Evolutionary conservation across 2,113 vertebrate species (phyloP), one percentile per base, ranked within the genome.

Genomic region (Erinaceus europaeus): DNA sequence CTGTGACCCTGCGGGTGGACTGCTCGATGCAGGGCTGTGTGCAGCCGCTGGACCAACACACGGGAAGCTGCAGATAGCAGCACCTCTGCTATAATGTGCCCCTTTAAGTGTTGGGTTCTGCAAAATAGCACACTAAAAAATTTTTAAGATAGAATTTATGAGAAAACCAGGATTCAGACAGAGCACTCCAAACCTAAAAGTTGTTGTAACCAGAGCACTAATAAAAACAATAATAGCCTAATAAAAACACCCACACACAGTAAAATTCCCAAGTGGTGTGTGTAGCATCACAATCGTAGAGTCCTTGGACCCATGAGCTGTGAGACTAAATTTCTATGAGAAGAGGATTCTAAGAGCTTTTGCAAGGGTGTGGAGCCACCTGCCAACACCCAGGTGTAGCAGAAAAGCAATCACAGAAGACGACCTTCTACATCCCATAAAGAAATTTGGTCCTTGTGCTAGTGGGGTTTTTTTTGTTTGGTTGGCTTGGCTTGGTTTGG

Each of bases 121-220:
- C 78, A 87, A 86, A 80, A 59, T 12, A 7, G 20, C 40, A 65
- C 53, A 57, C 40, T 23, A 75, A 52, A 62, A 57, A 17, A 15
- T 82, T 81, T 71, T 71, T 65, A 46, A 55, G 69, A n/a, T 6
- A 36, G 6, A 48, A 1, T 90, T 64, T 80, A 52, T 32, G 20
- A 84, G n/a, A 67, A 90, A 91, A 88, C 48, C 17, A 76, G 27
- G 42, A 72, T 32, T 50, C 20, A 13, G 57, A 88, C 29, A 50
- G 23, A 32, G 32, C n/a, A 73, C 29, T 44, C 64, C 64, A 55
- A 89, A 73, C 23, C 44, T 82, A 57, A 25, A 68, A 57, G 32
- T 40, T 11, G 0, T 38, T 10, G 3, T 67, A 86, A 83, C 17
- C 25, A 44, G 38, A 61, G 5, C 50, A 55, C 44, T 68, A 83